Base-by-base conservation (phyloP, 1,140 invertebrate species). In the Bombus balteatus region DNA sequence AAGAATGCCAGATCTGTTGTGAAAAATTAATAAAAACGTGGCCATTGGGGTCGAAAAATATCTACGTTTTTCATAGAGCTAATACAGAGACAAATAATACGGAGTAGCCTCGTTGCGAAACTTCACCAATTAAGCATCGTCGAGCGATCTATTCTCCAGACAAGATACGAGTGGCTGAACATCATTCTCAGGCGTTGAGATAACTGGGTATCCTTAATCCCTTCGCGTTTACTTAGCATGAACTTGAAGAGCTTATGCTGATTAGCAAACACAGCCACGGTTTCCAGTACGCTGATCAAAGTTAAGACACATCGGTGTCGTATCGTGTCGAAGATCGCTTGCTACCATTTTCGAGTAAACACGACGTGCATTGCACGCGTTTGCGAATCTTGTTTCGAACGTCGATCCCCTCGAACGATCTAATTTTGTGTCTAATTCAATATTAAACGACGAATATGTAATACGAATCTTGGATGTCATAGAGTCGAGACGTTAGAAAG, bases 201-300 rank as follows among this genome's bases (percentile, higher is more conserved):
- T 85, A 85, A 85, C 76, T 18, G 43, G 41, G 47, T 28, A 53
- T 43, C 66, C 83, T 85, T 82, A 82, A 86, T 70, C 57, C 68
- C n/a, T 8, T 8, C 13, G 22, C 37, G 79, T 86, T 85, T 41
- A 47, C 83, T 80, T 47, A 70, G 15, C 76, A 15, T 13, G 28
- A 59, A 75, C 78, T 85, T 72, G 15, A 34, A 34, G 34, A 32
- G 66, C 71, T 85, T 70, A 70, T 81, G 81, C 74, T 71, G 66
- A 83, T 83, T 77, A 83, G 81, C 66, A 83, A 86, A 83, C 47
- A 77, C 66, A 65, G 9, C 13, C 22, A 15, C 53, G 65, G 65
- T 53, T 72, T 65, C 22, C 12, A 81, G 34, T 8, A 57, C 28
- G 57, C 43, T 83, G 76, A 86, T 82, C 71, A 86, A 86, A 86